Evolutionary conservation across 2,113 vertebrate species (phyloP), one percentile per base, ranked within the genome.

Genomic region (Acanthochromis polyacanthus): DNA sequence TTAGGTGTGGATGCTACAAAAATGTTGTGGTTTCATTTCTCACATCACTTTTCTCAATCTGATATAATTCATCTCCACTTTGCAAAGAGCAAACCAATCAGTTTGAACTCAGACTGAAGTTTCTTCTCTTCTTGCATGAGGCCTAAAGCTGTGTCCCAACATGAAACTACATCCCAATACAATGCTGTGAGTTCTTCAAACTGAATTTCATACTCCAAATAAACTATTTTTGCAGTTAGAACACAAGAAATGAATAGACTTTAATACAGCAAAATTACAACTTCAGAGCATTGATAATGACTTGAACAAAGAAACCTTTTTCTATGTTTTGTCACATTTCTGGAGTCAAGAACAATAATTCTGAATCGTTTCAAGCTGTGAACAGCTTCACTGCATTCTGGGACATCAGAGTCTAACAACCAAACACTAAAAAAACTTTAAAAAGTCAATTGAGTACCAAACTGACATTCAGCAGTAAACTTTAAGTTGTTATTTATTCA

Each of bases 71-170:
- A 71, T 8, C 53, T 57, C 11, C 40, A 20, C 59, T 2, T 2
- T 38, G 32, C 25, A 32, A 32, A 70, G 7, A 43, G 32, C 53
- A 71, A 74, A 67, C 36, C 48, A 51, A 56, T 46, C 12, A 32
- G 14, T 36, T 10, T 74, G 16, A 66, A 15, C 25, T 36, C 30
- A 56, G n/a, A 81, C 73, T 9, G 36, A 72, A 23, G n/a, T 70
- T 64, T 2, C 17, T 48, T 57, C 30, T 48, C 38, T 22, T 20
- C 30, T 28, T 6, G 56, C 20, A 48, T 11, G 3, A 59, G 17
- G 28, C 43, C 50, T 60, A 3, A 80, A 78, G 64, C 22, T 78
- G 69, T 66, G 77, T 23, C 78, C 77, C 81, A 66, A 60, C 40
- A 32, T 58, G 22, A 60, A 0, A 74, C 32, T 23, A 40, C 40